Percentiles rank a stretch among this genome's conserved stretches.
phyloP scores from a whole-genome alignment of 2,113 vertebrate species.

The Spea bombifrons region DNA sequence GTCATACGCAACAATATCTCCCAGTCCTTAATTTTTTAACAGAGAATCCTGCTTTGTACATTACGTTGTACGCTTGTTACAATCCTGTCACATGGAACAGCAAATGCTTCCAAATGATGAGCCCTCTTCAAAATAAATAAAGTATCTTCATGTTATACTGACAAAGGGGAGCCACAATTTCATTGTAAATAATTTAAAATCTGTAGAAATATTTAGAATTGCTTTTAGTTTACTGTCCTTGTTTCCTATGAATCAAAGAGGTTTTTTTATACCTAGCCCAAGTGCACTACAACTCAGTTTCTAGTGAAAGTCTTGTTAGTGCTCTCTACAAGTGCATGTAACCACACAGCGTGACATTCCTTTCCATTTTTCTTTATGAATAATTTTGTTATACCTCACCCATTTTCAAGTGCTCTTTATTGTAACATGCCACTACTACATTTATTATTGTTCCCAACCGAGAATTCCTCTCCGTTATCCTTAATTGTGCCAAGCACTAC shows the following conservation, averaged over 20 bases:
- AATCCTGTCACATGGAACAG: constrained; percentile 50
- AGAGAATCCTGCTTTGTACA: constrained; percentile 46
- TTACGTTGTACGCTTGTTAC: constrained; percentile 48
- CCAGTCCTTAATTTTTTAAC: constrained; percentile 38
- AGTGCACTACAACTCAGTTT: constrained; percentile 61
- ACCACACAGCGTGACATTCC: constrained; percentile 71
- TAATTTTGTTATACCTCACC: constrained; percentile 77
- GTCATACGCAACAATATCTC: constrained; percentile 7
- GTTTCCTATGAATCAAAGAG: constrained; percentile 58
- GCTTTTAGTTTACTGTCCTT: constrained; percentile 61
- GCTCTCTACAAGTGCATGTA: constrained; percentile 67
- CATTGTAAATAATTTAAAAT: constrained; percentile 72
- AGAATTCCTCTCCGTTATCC: constrained; percentile 67
- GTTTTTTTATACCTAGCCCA: constrained; percentile 60
- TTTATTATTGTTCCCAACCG: constrained; percentile 69
- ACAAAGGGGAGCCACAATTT: constrained; percentile 63
- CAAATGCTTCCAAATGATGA: constrained; percentile 57
- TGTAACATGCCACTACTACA: constrained; percentile 64
- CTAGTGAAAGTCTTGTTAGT: constrained; percentile 70
- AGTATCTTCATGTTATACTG: constrained; percentile 59
- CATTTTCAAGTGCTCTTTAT: constrained; percentile 72
- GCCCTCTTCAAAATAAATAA: constrained; percentile 57
- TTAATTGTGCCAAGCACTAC: constrained; percentile 62
- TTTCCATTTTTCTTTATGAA: constrained; percentile 76
- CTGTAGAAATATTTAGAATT: constrained; percentile 62